These are phyloP conservation scores for Chloroceryle aenea DNA, from an alignment of 2,113 vertebrate species.

Conservation along the genomic window DNA sequence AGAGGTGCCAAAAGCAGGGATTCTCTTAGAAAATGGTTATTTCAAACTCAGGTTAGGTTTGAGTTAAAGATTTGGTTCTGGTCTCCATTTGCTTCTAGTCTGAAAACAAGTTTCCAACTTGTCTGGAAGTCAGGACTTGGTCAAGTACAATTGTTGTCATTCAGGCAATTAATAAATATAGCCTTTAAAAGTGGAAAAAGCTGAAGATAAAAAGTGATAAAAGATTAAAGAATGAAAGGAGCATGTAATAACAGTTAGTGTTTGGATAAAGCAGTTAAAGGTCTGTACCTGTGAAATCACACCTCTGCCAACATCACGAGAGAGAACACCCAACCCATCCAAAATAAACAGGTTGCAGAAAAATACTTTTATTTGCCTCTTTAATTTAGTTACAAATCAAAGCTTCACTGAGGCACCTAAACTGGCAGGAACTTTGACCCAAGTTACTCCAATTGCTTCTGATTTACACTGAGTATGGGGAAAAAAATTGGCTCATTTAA, in stretches of 20 bases:
- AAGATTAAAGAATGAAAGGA: not conserved
- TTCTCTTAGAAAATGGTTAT: not conserved
- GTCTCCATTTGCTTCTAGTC: not conserved
- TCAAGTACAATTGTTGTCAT: not conserved
- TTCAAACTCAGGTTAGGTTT: not conserved
- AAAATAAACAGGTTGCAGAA: not conserved
- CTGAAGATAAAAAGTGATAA: not conserved
- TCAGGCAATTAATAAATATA: not conserved
- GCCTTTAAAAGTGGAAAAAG: not conserved
- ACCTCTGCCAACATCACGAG: not conserved
- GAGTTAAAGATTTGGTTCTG: not conserved
- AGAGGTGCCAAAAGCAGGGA: not conserved
- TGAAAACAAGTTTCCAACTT: not conserved
- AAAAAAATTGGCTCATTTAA: not conserved
- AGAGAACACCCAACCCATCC: not conserved
- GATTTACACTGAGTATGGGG: not conserved
- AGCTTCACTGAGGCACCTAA: not conserved
- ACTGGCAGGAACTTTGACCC: not conserved
- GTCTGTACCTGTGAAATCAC: rapidly evolving
- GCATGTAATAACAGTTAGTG: not conserved
- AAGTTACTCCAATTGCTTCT: not conserved
- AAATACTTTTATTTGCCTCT: not conserved
- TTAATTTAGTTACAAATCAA: not conserved
- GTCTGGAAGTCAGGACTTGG: not conserved
- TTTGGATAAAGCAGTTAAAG: not conserved